Evolutionary conservation across 1,140 invertebrate species (phyloP).

Genomic region (Philopotamus ludificatus): DNA sequence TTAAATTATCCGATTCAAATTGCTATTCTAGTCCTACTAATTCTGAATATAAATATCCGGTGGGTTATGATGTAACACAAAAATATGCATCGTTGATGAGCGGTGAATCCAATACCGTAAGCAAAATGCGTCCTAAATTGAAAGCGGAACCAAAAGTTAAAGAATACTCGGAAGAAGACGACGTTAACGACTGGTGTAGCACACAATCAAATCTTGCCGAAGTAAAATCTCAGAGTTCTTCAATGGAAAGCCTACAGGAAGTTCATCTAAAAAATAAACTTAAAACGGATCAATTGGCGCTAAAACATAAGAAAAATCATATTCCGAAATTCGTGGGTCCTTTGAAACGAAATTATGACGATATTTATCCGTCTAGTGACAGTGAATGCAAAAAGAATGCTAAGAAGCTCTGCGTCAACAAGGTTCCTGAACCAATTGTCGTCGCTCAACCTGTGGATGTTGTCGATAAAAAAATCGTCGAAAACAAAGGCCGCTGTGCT

Average conservation of each 20-base stretch:
- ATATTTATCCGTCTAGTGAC: conserved; percentile 48
- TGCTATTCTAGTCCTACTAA: conserved; percentile 36
- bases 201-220: conserved; percentile 47
- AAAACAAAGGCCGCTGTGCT: conserved; percentile 57
- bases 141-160: conserved; percentile 68
- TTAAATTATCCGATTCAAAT: conserved; percentile 17
- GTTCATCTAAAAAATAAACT: conserved; percentile 53
- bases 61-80: conserved; percentile 38
- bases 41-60: conserved; percentile 38
- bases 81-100: conserved; percentile 45
- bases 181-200: conserved; percentile 46
- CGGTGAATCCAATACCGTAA: conserved; percentile 43
- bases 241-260: conserved; percentile 56
- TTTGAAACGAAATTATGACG: conserved; percentile 25
- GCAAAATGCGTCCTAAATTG: conserved; percentile 66
- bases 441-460: conserved; percentile 3
- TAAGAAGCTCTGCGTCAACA: conserved; percentile 50
- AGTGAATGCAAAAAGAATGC: conserved; percentile 50
- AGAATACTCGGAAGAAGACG: conserved; percentile 58
- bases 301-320: conserved; percentile 53
- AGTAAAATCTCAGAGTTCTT: conserved; percentile 53
- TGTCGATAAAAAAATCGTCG: no score
- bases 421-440: conserved; percentile 17
- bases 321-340: conserved; percentile 40
- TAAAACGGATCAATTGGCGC: conserved; percentile 51